phyloP scores from a whole-genome alignment of 2,888 invertebrate genomes.

The Drosophila nigricruria region DNA sequence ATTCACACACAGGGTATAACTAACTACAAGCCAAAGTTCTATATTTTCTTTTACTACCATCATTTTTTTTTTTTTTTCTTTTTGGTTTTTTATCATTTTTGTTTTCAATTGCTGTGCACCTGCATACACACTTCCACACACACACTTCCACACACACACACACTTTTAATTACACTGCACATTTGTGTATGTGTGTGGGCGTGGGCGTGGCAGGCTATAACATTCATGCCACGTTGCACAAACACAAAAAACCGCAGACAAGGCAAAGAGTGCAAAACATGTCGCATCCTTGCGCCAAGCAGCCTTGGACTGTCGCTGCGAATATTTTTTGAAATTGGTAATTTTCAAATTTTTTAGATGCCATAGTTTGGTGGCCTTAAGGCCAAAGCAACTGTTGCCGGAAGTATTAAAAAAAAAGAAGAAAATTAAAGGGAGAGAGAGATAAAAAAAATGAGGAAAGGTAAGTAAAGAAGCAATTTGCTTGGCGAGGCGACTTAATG shows the following conservation, averaged over 20 bases:
- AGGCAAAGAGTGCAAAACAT: slow-evolving; percentile 45
- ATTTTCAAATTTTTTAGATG: slow-evolving; percentile 22
- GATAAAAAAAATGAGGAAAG: slow-evolving; percentile 12
- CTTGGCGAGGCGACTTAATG: slow-evolving; percentile 56
- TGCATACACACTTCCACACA: slow-evolving; percentile 25
- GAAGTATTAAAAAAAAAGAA: slow-evolving; percentile 36
- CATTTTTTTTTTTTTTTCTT: slow-evolving; percentile 6
- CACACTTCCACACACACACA: slow-evolving; percentile 22
- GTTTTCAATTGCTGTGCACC: slow-evolving; percentile 54
- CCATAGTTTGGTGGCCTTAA: slow-evolving; percentile 1
- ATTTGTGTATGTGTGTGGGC: slow-evolving; percentile 41
- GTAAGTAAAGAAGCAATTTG: slow-evolving; percentile 56
- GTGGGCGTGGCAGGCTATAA: slow-evolving; percentile 34
- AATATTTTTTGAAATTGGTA: slow-evolving; percentile 22
- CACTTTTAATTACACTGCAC: slow-evolving; percentile 77
- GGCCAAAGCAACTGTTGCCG: slow-evolving; percentile 32
- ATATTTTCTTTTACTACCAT: slow-evolving; percentile 17
- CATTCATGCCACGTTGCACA: slow-evolving; percentile 73
- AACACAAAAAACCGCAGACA: slow-evolving; percentile 63
- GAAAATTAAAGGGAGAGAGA: slow-evolving; percentile 44
- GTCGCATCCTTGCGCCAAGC: slow-evolving; percentile 41
- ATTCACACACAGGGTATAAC: slow-evolving; percentile 19
- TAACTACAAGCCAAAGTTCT: slow-evolving; percentile 28
- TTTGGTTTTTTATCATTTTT: slow-evolving; percentile 41
- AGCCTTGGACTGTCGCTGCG: slow-evolving; percentile 47